These are phyloP conservation scores for Eupithecia inturbata DNA, from an alignment of 2,888 invertebrate species.

Conservation along the genomic window DNA sequence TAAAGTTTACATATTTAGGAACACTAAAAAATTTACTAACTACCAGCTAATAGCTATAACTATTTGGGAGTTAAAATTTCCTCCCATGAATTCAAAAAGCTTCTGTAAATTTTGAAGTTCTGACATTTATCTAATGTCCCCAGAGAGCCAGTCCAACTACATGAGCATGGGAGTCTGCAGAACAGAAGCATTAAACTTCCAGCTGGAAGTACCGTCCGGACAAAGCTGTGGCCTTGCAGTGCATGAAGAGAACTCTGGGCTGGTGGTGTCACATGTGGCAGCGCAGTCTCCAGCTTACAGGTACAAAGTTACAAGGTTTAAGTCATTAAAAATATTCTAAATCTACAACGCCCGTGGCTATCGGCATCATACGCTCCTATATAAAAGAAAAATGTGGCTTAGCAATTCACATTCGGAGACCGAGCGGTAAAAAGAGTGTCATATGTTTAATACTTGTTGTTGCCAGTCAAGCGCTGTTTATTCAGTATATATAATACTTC, in stretches of 20 bases:
- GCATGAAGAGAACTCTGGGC: constrained; percentile 69
- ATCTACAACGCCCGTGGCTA: too few relatives aligned
- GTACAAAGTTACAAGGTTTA: constrained; percentile 47
- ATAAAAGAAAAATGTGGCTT: too few relatives aligned
- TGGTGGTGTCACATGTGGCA: constrained; percentile 75
- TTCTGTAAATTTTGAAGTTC: not conserved
- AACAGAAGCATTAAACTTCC: constrained; percentile 75
- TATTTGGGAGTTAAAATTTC: not conserved
- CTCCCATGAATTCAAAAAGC: not conserved
- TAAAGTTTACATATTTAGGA: too few relatives aligned
- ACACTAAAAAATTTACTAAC: not conserved
- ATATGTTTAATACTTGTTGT: not conserved
- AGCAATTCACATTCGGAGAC: too few relatives aligned
- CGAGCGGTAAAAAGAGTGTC: too few relatives aligned
- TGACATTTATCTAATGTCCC: not conserved
- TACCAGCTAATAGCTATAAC: not conserved
- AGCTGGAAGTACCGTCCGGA: constrained; percentile 77
- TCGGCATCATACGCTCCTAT: too few relatives aligned
- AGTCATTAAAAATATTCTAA: too few relatives aligned
- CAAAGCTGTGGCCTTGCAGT: constrained; percentile 76
- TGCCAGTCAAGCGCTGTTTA: not conserved
- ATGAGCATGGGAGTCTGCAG: constrained; percentile 78
- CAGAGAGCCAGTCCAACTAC: constrained; percentile 74
- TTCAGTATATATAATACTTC: not conserved
- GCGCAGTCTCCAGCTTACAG: constrained; percentile 77